phyloP scores from a whole-genome alignment of 2,113 vertebrate species.

The Equus przewalskii region DNA sequence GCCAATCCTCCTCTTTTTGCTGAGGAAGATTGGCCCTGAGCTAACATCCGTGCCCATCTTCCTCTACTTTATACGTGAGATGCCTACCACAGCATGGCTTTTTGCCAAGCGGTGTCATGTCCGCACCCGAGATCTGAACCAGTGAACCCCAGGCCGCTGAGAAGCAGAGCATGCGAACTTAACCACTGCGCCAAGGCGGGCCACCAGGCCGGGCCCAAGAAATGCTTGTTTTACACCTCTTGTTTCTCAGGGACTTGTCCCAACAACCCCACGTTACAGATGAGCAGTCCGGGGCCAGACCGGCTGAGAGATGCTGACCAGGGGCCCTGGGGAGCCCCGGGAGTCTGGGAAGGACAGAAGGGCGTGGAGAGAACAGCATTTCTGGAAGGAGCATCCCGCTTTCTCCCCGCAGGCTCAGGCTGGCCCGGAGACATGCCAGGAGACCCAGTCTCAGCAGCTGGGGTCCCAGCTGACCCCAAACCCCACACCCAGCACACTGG shows the following conservation, averaged over 20 bases:
- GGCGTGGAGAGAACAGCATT: not conserved
- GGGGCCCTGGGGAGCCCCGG: not conserved
- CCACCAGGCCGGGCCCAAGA: no score
- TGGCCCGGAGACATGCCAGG: conserved; percentile 45
- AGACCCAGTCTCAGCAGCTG: conserved; percentile 55
- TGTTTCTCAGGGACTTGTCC: not conserved
- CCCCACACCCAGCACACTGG: conserved; percentile 23
- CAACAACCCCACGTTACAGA: not conserved
- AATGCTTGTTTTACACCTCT: not conserved
- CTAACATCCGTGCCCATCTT: no score
- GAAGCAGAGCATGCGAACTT: no score
- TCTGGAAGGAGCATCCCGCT: not conserved
- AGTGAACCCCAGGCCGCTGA: no score
- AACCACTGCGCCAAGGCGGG: no score
- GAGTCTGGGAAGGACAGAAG: not conserved
- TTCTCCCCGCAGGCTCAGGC: conserved; percentile 51
- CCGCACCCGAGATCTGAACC: no score
- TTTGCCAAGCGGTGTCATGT: no score
- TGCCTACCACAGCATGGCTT: no score
- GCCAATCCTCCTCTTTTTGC: no score
- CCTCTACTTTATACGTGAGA: no score
- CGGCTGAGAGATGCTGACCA: not conserved
- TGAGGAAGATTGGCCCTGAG: no score
- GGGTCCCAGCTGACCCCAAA: conserved; percentile 47
- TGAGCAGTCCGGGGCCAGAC: not conserved